Conservation (phyloP, 2,888 invertebrate genomes). For the Toxonevra muliebris region DNA sequence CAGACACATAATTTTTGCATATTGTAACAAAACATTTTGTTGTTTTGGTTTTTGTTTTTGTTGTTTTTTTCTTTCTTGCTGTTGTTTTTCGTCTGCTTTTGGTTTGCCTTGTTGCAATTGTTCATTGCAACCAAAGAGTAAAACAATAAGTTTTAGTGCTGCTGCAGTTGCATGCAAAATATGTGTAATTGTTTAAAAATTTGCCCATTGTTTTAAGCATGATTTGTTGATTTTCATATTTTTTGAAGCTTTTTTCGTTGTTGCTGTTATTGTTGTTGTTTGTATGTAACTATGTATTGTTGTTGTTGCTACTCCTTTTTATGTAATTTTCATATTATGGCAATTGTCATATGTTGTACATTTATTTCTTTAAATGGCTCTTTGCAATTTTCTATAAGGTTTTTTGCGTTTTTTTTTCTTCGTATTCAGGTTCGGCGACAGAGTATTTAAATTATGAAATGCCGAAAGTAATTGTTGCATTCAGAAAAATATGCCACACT, state of each 20-base stretch:
- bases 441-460: too few species aligned
- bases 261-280: constrained; percentile 10
- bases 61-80: not conserved
- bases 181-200: constrained; percentile 51
- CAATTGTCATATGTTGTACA: constrained; percentile 37
- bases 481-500: too few species aligned
- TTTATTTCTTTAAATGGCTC: constrained; percentile 33
- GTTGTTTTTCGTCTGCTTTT: not conserved
- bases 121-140: constrained; percentile 6
- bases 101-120: not conserved
- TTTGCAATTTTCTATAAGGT: constrained; percentile 9
- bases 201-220: constrained; percentile 61
- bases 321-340: constrained; percentile 33
- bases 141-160: constrained; percentile 21
- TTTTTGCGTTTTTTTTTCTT: too few species aligned
- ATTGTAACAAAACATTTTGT: constrained; percentile 14
- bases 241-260: constrained; percentile 9
- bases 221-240: constrained; percentile 56
- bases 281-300: not conserved
- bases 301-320: constrained; percentile 13
- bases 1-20: not conserved
- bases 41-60: not conserved
- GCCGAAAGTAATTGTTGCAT: too few species aligned
- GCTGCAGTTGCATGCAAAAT: constrained; percentile 35
- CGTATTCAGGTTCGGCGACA: too few species aligned